Conservation (phyloP, 2,113 vertebrate species). For the Amazona vittata region DNA sequence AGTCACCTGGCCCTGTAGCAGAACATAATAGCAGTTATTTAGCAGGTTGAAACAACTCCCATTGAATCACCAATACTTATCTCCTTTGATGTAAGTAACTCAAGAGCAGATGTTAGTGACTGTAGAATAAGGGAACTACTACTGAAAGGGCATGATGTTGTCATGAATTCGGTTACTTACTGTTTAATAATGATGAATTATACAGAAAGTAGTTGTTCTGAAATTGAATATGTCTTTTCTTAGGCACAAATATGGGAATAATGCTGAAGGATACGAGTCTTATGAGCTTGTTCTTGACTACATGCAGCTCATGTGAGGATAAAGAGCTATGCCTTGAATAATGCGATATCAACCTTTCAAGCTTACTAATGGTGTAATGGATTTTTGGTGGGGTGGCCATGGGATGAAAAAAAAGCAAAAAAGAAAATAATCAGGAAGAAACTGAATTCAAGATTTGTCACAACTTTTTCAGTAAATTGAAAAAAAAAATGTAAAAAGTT, state of each 20-base stretch:
- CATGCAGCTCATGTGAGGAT: background rate
- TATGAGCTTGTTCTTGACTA: background rate
- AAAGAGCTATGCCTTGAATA: background rate
- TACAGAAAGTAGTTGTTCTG: background rate
- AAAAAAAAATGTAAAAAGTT: fast-evolving
- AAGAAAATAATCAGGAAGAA: background rate
- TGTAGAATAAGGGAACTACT: background rate
- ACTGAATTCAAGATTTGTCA: background rate
- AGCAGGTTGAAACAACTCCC: background rate
- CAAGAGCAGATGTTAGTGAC: background rate
- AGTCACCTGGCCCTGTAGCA: background rate
- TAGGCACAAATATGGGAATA: background rate
- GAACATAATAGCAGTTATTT: background rate
- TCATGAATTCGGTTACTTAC: background rate
- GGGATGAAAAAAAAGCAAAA: background rate
- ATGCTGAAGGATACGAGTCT: background rate
- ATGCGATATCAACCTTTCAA: background rate
- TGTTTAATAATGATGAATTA: background rate
- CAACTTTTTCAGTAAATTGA: background rate
- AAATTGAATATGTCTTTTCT: background rate
- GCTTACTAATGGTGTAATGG: background rate
- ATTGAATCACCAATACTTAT: background rate
- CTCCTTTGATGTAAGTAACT: background rate
- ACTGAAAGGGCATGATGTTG: background rate
- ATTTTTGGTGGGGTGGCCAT: background rate